Evolutionary conservation across 2,888 invertebrate genomes (phyloP), one percentile per base, ranked within the genome.

Genomic region (Cepaea hortensis): DNA sequence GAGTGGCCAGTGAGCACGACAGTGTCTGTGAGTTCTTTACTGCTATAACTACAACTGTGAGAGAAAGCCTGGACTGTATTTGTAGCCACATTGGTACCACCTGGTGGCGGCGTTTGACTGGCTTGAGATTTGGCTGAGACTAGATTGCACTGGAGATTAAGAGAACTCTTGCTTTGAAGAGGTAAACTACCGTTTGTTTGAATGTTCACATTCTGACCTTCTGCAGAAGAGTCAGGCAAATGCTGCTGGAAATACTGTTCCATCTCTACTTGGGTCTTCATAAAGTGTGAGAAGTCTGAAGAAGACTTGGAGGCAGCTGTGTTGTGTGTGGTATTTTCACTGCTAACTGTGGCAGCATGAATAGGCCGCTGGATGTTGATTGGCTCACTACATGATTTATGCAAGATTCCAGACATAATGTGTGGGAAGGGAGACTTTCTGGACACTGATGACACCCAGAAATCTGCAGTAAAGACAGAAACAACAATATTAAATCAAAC

Each of bases 381-480:
- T 83, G 93, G 93, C 87, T 93, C 93, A 88, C 92, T 93, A 68
- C 87, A 90, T 0, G 92, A 92, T 85, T 92, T 93, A 84, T 93
- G 92, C 84, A 92, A 89, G 46, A 85, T 62, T 46, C 85, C 85
- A 20, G 81, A 79, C 61, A 65, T 50, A 6, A 81, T 65, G 65
- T 83, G 70, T 0, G 85, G 85, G 0, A 85, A 72, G 76, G 76
- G 77, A 87, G 76, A 35, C 88, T 89, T 89, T 65, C 91, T 91
- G 85, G 92, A 91, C 85, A 90, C 88, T 18, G 91, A 87, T 0
- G 93, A 92, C 61, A 92, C 91, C 94, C 94, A 94, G 88, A 94
- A 94, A 91, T 93, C 94, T 94, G 91, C 82, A 93, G 94, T 20
- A 3, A 62, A 61, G 77, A 55, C 35, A 35, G 55, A 11, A 55